Evolutionary conservation across 2,888 invertebrate species (phyloP), one percentile per base, ranked within the genome.

Genomic region (Malachius bipustulatus): DNA sequence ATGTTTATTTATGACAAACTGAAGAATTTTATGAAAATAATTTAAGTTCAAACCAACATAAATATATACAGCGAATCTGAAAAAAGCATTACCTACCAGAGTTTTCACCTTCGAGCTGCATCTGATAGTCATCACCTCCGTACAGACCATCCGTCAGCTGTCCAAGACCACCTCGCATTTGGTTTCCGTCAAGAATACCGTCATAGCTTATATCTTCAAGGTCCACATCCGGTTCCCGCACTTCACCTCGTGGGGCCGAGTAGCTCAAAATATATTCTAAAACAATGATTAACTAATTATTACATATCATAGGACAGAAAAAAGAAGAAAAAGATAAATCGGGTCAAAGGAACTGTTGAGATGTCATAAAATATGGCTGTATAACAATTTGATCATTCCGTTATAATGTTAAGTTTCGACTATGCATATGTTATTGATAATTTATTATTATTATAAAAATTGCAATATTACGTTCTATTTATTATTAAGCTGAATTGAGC

Each of bases 121-220:
- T 65, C 55, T 69, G 75, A 59, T 75, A 75, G 50, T 76, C 75
- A 46, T 73, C 73, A 16, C 77, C 76, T 9, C 79, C 82, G 35
- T 70, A 64, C 29, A 77, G 63, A 0, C 83, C 82, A 58, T 88
- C 87, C 4, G 79, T 74, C 48, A 90, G 69, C 59, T 88, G 87
- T 10, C 90, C 90, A 4, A 90, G 67, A 3, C 89, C 89, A 27
- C 75, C 73, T 32, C 64, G 60, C 60, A 77, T 67, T 34, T 63
- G 59, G 4, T 66, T 66, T 2, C 68, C 69, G 26, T 69, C 68
- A 15, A 69, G 52, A 30, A 64, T 59, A 1, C 85, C 87, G 52
- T 90, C 89, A 59, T 87, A 90, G 30, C 82, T 80, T 40, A 76
- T 68, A 56, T 90, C 89, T 46, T 77, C 73, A 24, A 89, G 70